A percentile compares a stretch with the other conserved stretches of the same genome.
Evolutionary conservation across 2,888 invertebrate species (phyloP).

Genomic region (Pollenia labialis): DNA sequence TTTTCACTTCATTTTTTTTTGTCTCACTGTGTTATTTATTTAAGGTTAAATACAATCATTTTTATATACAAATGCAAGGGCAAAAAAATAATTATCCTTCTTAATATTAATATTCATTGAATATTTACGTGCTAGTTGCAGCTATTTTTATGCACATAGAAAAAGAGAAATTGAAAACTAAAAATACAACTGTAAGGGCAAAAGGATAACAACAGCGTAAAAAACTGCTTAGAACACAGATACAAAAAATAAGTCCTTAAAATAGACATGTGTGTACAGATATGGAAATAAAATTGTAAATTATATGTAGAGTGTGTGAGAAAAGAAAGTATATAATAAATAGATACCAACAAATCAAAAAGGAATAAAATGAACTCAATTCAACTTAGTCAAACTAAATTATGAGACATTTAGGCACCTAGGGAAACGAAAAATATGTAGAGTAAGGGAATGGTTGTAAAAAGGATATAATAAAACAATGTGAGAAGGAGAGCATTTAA

Average conservation of each 20-base stretch:
- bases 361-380: not conserved
- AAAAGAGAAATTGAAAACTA: not conserved
- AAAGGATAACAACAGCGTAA: constrained; percentile 1
- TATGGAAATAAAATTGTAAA: not conserved
- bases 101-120: constrained; percentile 26
- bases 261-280: not conserved
- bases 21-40: too few relatives aligned
- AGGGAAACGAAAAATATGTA: constrained; percentile 29
- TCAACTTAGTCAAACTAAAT: constrained; percentile 9
- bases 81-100: constrained; percentile 5
- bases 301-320: not conserved
- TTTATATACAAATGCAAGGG: constrained; percentile 6
- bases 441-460: constrained; percentile 45
- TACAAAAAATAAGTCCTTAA: too few relatives aligned
- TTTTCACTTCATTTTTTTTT: too few relatives aligned
- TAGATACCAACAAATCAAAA: constrained; percentile 1
- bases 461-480: constrained; percentile 7
- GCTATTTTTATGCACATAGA: not conserved
- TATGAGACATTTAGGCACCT: constrained; percentile 19
- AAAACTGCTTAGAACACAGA: not conserved
- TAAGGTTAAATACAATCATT: constrained; percentile 44
- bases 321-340: constrained; percentile 9
- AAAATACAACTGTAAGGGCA: not conserved
- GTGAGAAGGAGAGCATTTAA: not conserved
- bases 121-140: not conserved